Conservation (phyloP, 1,140 invertebrate species). For the Caenorhabditis tropicalis region DNA sequence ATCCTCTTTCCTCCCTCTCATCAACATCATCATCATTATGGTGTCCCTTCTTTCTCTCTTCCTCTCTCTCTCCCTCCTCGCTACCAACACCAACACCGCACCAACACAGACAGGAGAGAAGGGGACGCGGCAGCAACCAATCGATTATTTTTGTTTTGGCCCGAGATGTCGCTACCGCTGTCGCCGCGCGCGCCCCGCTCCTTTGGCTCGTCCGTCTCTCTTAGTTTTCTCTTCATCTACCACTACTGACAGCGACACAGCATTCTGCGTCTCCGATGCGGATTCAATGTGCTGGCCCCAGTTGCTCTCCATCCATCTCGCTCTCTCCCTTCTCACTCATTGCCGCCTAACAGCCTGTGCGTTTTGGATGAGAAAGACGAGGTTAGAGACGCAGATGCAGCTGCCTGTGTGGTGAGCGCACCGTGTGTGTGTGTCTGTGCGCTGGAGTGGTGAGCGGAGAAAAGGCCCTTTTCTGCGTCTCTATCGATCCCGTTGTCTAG, state of each 20-base stretch:
- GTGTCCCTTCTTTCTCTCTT: not conserved
- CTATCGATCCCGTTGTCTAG: not conserved
- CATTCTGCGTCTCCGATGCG: not conserved
- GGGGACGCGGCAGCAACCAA: not conserved
- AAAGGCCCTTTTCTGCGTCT: not conserved
- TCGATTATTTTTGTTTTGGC: slow-evolving; percentile 43
- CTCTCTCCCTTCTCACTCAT: not conserved
- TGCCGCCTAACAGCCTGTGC: not conserved
- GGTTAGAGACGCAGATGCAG: not conserved
- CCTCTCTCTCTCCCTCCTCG: not conserved
- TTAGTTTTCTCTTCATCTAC: not conserved
- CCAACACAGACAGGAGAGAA: not conserved
- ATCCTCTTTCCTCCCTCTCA: not conserved
- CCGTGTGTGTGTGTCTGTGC: not conserved
- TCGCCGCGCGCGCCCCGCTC: not conserved
- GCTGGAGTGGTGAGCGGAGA: not conserved
- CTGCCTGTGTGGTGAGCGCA: not conserved
- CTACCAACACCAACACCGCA: not conserved
- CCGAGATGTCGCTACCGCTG: not conserved
- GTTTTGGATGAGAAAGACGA: not conserved
- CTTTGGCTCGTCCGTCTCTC: not conserved
- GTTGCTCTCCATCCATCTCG: no score
- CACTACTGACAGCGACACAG: not conserved
- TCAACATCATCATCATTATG: not conserved
- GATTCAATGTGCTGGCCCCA: not conserved